A percentile compares a stretch with the other conserved stretches of the same genome.
These are phyloP conservation scores for Sepiola atlantica DNA, from an alignment of 2,888 invertebrate genomes.

Conservation along the genomic window DNA sequence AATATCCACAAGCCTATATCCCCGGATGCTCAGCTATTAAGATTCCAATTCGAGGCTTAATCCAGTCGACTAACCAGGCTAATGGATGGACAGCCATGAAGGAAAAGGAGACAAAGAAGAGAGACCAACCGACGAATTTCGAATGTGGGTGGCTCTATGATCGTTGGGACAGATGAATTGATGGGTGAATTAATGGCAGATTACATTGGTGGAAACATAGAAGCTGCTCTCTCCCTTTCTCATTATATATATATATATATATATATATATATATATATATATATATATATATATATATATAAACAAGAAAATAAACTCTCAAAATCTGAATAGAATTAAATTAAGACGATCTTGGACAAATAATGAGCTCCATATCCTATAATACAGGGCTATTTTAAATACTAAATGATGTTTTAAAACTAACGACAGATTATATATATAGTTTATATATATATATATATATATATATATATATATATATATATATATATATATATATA, in stretches of 20 bases:
- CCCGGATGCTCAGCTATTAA: background rate
- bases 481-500: too few relatives aligned
- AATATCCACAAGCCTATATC: background rate
- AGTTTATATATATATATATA: too few relatives aligned
- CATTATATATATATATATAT: background rate
- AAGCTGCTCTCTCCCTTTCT: background rate
- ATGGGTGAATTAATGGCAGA: background rate
- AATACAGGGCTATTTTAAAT: too few relatives aligned
- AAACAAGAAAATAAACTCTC: too few relatives aligned
- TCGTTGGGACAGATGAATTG: slow-evolving; percentile 14
- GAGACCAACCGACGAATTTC: background rate
- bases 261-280: slow-evolving; percentile 32
- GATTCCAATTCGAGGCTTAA: slow-evolving; percentile 19
- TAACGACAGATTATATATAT: too few relatives aligned
- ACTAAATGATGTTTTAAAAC: too few relatives aligned
- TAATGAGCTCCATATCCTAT: too few relatives aligned
- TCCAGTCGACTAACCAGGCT: background rate
- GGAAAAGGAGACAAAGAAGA: background rate
- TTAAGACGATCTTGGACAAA: too few relatives aligned
- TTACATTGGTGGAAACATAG: background rate
- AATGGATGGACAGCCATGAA: background rate
- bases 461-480: too few relatives aligned
- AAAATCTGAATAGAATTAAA: too few relatives aligned
- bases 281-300: background rate
- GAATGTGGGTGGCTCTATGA: background rate